Evolutionary conservation across 1,140 invertebrate genomes (phyloP), one percentile per base, ranked within the genome.

Genomic region (Centruroides sculpturatus): DNA sequence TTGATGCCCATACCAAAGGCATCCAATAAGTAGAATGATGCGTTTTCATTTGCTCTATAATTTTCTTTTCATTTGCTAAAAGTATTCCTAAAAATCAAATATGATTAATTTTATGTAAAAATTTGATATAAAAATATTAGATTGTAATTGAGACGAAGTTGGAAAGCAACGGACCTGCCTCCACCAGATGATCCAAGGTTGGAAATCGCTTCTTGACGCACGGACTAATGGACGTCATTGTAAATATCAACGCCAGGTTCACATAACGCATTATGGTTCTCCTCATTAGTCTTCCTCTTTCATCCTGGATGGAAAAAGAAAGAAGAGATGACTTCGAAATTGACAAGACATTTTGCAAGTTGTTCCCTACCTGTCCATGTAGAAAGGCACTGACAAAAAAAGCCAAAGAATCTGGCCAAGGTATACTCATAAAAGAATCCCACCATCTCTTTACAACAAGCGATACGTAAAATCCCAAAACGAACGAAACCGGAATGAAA

Each of bases 21-120:
- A 97, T 81, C 90, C 92, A 97, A 72, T 92, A 92, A 71, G 94
- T 95, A 36, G 87, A 85, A 62, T 89, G 86, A 54, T 87, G 83
- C 1, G 89, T 86, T 71, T 92, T 93, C 62, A 94, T 75, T 62
- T 85, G 82, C 46, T 85, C 79, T 57, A 92, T 82, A 61, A 92
- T 89, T 23, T 75, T 74, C 59, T 84, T 81, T 69, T 97, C 93
- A 68, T 92, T 92, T 51, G 85, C 83, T 23, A 87, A 78, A n/a
- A 96, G 74, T n/a, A 97, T 76, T 67, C 92, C 81, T 82, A 61
- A 6, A 71, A 70, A 65, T n/a, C 60, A 52, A 66, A 55, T 55
- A 36, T 36, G 23, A 23, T 23, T 23, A 23, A 23, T 23, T 23
- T 23, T 23, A 23, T 23, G 23, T 23, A 23, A 23, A 23, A 23